Base-by-base conservation (phyloP, 2,797 vertebrate genomes). In the Sarcoramphus papa region DNA sequence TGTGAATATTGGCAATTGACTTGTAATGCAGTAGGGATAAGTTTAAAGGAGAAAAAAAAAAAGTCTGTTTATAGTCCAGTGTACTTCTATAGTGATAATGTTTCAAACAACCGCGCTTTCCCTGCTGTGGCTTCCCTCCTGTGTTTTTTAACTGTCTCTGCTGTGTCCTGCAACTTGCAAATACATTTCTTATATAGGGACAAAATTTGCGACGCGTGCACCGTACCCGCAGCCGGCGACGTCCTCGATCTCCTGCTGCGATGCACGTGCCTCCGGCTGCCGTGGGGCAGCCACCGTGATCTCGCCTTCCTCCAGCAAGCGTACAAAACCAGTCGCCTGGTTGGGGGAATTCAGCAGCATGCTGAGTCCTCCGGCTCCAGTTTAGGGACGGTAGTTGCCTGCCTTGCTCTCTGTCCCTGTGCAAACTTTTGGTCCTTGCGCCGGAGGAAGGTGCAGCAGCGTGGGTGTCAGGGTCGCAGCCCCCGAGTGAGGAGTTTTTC, bases 231-330 rank as follows among this genome's bases (percentile, higher is more conserved):
- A 6, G 33, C 69, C 16, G 41, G n/a, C 1, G 2, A 56, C 5
- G 4, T 16, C 20, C 37, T 35, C 4, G 4, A 33, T 21, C 51
- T 56, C 19, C 40, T 13, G 12, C 63, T 30, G 43, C 5, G 0
- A 14, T 5, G 23, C 7, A 6, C 0, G 1, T 37, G 51, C 51
- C 33, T 62, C 57, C 2, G 8, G 16, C 33, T 31, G 43, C 73
- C 1, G 7, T 8, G 51, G 40, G 41, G 41, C 25, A 7, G 28
- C 28, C 9, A 10, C 51, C 1, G 3, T 3, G 1, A 30, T 21
- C 40, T 33, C 22, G 0, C 33, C 18, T 14, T 3, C 15, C 9
- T 28, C 37, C 43, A 3, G 13, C 6, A 17, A 59, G 30, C 8
- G 0, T 16, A 10, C 14, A 21, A 27, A 25, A 41, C 30, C 30